Conservation (phyloP, 2,888 invertebrate species). For the Cybosia mesomella region DNA sequence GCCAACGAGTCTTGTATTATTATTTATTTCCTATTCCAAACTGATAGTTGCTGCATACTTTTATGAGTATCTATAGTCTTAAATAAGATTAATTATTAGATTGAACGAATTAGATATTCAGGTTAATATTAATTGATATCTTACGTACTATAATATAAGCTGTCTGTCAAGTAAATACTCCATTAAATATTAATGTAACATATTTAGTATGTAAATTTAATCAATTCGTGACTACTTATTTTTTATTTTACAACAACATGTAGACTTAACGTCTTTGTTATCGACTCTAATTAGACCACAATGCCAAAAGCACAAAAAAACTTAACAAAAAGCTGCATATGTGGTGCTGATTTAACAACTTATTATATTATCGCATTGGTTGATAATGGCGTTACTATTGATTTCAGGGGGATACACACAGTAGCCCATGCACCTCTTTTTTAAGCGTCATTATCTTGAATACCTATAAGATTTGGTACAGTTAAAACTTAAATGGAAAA, state of each 20-base stretch:
- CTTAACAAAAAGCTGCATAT: neutral
- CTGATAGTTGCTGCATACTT: too few relatives aligned
- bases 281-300: slow-evolving; percentile 18
- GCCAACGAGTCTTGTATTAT: too few relatives aligned
- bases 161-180: slow-evolving; percentile 30
- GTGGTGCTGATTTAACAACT: neutral
- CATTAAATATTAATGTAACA: slow-evolving; percentile 34
- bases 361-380: neutral
- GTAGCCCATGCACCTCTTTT: too few relatives aligned
- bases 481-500: too few relatives aligned
- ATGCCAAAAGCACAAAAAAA: slow-evolving; percentile 3
- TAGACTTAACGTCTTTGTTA: neutral
- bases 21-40: too few relatives aligned
- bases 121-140: neutral
- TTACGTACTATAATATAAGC: slow-evolving; percentile 16
- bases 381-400: neutral
- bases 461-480: too few relatives aligned
- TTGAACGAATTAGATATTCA: neutral
- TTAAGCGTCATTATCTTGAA: too few relatives aligned
- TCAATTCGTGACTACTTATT: slow-evolving; percentile 38
- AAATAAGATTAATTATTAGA: too few relatives aligned
- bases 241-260: neutral
- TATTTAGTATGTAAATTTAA: slow-evolving; percentile 37
- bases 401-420: too few relatives aligned
- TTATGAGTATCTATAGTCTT: too few relatives aligned